Percentiles rank a stretch among this genome's conserved stretches.
Conservation (phyloP, 2,888 invertebrate species). For the Brachyopa scutellaris region DNA sequence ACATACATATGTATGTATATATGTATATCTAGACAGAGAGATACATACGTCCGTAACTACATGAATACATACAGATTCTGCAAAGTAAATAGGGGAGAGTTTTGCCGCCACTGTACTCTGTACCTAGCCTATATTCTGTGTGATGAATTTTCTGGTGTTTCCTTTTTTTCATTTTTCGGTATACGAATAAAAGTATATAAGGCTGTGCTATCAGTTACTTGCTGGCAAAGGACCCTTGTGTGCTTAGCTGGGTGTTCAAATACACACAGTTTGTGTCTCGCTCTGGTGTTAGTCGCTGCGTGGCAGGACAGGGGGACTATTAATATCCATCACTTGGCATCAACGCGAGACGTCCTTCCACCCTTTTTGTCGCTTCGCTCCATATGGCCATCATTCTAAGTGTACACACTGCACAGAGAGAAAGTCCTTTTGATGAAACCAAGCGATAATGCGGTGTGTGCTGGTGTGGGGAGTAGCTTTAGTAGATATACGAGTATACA, state of each 20-base stretch:
- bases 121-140: constrained; percentile 66
- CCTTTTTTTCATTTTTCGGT: neutral
- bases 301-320: constrained; percentile 49
- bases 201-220: constrained; percentile 18
- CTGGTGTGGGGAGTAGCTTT: constrained; percentile 37
- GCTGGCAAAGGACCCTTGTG: constrained; percentile 44
- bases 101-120: constrained; percentile 10
- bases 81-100: constrained; percentile 61
- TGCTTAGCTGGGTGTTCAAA: constrained; percentile 69
- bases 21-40: constrained; percentile 41
- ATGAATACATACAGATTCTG: too few species aligned
- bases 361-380: constrained; percentile 1
- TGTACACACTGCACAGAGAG: constrained; percentile 15
- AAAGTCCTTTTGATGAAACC: constrained; percentile 50
- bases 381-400: constrained; percentile 15
- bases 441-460: neutral
- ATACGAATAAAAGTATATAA: constrained; percentile 57
- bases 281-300: constrained; percentile 53
- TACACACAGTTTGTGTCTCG: constrained; percentile 65
- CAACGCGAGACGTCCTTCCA: constrained; percentile 64
- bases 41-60: constrained; percentile 25
- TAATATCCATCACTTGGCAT: constrained; percentile 68
- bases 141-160: constrained; percentile 1
- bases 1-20: too few species aligned
- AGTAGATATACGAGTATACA: constrained; percentile 58